These are phyloP conservation scores for Xiphydria camelus DNA, from an alignment of 2,888 invertebrate species.

Conservation along the genomic window DNA sequence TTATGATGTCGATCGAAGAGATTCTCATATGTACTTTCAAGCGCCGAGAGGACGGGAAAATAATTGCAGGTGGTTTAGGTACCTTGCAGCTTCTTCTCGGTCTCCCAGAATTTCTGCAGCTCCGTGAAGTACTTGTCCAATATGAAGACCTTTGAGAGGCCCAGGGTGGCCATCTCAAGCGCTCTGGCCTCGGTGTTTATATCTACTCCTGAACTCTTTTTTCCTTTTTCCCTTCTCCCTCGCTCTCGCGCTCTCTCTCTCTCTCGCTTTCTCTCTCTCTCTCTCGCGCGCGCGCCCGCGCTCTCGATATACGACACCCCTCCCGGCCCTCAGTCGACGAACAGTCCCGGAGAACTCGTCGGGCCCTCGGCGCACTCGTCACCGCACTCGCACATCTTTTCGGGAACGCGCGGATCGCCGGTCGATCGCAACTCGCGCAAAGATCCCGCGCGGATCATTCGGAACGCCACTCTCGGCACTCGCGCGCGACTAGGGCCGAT, in stretches of 20 bases:
- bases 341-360: slow-evolving; percentile 16
- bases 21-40: too few species aligned
- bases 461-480: too few species aligned
- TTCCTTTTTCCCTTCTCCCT: slow-evolving; percentile 24
- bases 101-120: slow-evolving; percentile 95
- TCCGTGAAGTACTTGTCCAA: slow-evolving; percentile 97
- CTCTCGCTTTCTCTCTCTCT: too few species aligned
- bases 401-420: background rate
- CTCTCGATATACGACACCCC: slow-evolving; percentile 1
- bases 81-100: slow-evolving; percentile 95
- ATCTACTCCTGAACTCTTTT: slow-evolving; percentile 1
- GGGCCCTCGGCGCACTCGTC: slow-evolving; percentile 43
- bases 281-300: too few species aligned
- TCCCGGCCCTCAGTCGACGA: background rate
- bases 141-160: slow-evolving; percentile 95
- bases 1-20: too few species aligned
- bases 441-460: too few species aligned
- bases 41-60: too few species aligned
- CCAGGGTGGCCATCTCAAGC: slow-evolving; percentile 86
- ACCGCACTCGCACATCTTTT: slow-evolving; percentile 50
- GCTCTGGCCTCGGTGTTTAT: slow-evolving; percentile 30
- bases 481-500: too few species aligned
- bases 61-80: too few species aligned
- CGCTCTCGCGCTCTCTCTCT: too few species aligned
- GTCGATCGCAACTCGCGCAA: slow-evolving; percentile 5